Conservation (phyloP, 2,797 vertebrate genomes). For the Denticeps clupeoides region DNA sequence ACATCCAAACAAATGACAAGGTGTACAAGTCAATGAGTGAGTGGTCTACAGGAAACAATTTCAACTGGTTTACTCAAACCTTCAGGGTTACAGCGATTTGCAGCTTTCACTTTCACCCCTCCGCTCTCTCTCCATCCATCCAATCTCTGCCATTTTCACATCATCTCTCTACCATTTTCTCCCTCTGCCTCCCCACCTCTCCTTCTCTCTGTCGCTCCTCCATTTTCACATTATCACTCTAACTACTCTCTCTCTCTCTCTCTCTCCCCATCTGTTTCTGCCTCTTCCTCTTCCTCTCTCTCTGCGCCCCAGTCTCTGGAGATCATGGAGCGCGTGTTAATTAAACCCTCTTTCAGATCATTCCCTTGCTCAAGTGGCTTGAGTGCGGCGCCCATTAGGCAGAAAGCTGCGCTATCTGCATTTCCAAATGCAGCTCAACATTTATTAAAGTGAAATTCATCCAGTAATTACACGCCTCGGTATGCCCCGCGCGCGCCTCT, state of each 20-base stretch:
- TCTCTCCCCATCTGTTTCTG: constrained; percentile 43
- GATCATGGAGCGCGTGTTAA: constrained; percentile 81
- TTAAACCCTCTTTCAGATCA: constrained; percentile 90
- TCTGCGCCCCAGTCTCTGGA: constrained; percentile 55
- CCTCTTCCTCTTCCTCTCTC: constrained; percentile 24
- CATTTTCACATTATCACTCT: background rate
- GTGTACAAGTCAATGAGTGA: no score
- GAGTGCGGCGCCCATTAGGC: constrained; percentile 72
- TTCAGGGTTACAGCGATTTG: no score
- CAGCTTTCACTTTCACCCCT: background rate
- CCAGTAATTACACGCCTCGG: constrained; percentile 82
- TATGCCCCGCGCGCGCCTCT: constrained; percentile 73
- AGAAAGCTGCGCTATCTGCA: constrained; percentile 79
- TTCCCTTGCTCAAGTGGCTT: constrained; percentile 82
- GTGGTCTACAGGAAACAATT: no score
- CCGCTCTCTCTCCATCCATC: constrained; percentile 31
- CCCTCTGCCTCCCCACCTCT: background rate
- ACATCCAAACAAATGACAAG: no score
- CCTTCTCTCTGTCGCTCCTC: background rate
- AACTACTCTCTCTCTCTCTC: constrained; percentile 39
- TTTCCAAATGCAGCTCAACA: constrained; percentile 88
- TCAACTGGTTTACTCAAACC: no score
- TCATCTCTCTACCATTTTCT: constrained; percentile 33
- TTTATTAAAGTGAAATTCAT: constrained; percentile 96
- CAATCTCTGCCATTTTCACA: constrained; percentile 49